A percentile compares a stretch with the other conserved stretches of the same genome.
phyloP scores from a whole-genome alignment of 2,888 invertebrate species.

The Dendrolimus pini region DNA sequence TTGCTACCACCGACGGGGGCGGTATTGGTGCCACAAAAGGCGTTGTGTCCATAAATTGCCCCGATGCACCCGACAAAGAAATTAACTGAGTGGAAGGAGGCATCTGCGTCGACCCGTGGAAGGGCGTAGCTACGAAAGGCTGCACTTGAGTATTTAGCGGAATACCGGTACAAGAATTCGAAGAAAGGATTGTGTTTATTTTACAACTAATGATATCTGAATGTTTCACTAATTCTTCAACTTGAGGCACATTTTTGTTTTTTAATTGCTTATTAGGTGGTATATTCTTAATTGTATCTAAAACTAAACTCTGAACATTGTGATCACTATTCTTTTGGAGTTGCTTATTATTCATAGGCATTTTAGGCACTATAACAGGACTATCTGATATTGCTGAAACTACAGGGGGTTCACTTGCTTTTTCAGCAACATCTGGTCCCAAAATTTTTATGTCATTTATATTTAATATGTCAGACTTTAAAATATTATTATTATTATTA shows the following conservation, averaged over 20 bases:
- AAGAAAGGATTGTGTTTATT: slow-evolving; percentile 2
- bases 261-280: slow-evolving; percentile 48
- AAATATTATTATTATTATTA: slow-evolving; percentile 9
- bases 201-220: slow-evolving; percentile 22
- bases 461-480: slow-evolving; percentile 62
- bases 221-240: slow-evolving; percentile 38
- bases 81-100: slow-evolving; percentile 3
- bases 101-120: slow-evolving; percentile 5
- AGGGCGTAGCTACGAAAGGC: background rate
- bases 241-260: slow-evolving; percentile 52
- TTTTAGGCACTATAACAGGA: slow-evolving; percentile 79
- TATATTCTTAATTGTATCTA: slow-evolving; percentile 57
- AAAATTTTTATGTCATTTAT: slow-evolving; percentile 59
- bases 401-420: slow-evolving; percentile 75
- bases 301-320: slow-evolving; percentile 40
- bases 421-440: slow-evolving; percentile 52
- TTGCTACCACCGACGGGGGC: background rate
- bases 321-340: slow-evolving; percentile 54
- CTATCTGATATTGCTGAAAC: slow-evolving; percentile 84
- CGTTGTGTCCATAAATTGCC: background rate
- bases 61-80: background rate
- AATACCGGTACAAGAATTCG: background rate
- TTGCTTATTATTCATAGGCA: slow-evolving; percentile 60
- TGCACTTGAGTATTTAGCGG: background rate
- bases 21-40: slow-evolving; percentile 8